Evolutionary conservation across 2,888 invertebrate genomes (phyloP).

Genomic region (Cheiracanthium punctorium): DNA sequence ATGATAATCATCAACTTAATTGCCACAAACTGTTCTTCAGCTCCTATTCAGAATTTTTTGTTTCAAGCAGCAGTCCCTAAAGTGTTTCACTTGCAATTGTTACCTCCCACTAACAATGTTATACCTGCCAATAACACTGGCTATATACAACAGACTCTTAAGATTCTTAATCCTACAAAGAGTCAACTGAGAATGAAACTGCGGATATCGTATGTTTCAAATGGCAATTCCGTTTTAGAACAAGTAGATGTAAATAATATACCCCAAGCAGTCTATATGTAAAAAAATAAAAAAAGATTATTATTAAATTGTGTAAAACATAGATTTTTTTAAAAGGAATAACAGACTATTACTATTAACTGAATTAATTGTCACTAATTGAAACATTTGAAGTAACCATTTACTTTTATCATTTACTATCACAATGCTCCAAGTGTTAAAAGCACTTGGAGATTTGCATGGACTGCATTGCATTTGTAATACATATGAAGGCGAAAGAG

Average conservation of each 20-base stretch:
- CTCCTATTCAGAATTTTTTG: not conserved
- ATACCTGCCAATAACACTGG: slow-evolving; percentile 86
- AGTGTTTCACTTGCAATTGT: slow-evolving; percentile 97
- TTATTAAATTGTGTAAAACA: too few relatives aligned
- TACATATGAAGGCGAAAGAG: too few relatives aligned
- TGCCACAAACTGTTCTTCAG: not conserved
- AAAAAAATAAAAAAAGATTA: too few relatives aligned
- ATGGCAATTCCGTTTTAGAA: slow-evolving; percentile 89
- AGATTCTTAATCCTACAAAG: slow-evolving; percentile 94
- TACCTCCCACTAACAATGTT: slow-evolving; percentile 92
- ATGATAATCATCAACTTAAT: not conserved
- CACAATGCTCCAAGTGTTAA: too few relatives aligned
- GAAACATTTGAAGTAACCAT: too few relatives aligned
- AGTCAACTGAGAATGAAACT: slow-evolving; percentile 90
- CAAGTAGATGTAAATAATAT: slow-evolving; percentile 96
- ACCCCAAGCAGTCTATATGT: slow-evolving; percentile 77
- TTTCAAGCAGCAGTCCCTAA: slow-evolving; percentile 75
- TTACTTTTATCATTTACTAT: too few relatives aligned
- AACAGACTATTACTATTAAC: too few relatives aligned
- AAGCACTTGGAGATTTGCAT: too few relatives aligned
- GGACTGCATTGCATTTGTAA: too few relatives aligned
- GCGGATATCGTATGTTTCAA: slow-evolving; percentile 89
- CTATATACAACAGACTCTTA: slow-evolving; percentile 89
- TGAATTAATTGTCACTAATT: too few relatives aligned
- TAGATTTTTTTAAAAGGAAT: too few relatives aligned